Conservation (phyloP, 2,113 vertebrate genomes). For the Propithecus coquereli region DNA sequence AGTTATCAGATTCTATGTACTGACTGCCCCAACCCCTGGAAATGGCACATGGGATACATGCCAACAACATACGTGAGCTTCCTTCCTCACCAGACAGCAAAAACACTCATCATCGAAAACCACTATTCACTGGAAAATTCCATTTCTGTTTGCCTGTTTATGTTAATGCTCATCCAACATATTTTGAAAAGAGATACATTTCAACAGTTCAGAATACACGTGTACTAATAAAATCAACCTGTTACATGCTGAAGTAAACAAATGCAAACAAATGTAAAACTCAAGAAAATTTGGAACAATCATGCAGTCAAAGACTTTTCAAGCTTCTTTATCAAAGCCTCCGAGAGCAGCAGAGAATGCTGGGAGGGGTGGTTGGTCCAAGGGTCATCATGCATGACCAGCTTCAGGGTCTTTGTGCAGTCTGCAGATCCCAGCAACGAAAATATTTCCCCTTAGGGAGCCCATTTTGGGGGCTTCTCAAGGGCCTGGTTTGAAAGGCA, state of each 20-base stretch:
- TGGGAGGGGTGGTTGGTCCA: not conserved
- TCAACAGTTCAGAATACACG: not conserved
- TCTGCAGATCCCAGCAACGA: not conserved
- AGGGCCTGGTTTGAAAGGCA: not conserved
- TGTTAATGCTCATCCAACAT: not conserved
- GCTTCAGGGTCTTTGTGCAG: not conserved
- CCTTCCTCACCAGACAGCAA: not conserved
- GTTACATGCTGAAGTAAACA: not conserved
- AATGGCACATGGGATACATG: not conserved
- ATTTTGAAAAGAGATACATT: not conserved
- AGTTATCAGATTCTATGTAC: not conserved
- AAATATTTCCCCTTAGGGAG: not conserved
- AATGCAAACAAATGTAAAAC: not conserved
- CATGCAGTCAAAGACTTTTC: not conserved
- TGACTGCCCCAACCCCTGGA: not conserved
- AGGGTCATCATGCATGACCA: not conserved
- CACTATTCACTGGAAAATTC: not conserved
- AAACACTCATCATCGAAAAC: not conserved
- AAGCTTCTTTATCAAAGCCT: not conserved
- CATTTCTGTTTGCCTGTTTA: not conserved
- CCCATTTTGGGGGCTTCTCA: not conserved
- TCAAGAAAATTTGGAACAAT: not conserved
- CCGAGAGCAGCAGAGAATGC: not conserved
- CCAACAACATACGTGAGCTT: not conserved
- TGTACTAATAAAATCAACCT: conserved; percentile 2